phyloP scores from a whole-genome alignment of 1,140 invertebrate genomes.

The Papilio glaucus region DNA sequence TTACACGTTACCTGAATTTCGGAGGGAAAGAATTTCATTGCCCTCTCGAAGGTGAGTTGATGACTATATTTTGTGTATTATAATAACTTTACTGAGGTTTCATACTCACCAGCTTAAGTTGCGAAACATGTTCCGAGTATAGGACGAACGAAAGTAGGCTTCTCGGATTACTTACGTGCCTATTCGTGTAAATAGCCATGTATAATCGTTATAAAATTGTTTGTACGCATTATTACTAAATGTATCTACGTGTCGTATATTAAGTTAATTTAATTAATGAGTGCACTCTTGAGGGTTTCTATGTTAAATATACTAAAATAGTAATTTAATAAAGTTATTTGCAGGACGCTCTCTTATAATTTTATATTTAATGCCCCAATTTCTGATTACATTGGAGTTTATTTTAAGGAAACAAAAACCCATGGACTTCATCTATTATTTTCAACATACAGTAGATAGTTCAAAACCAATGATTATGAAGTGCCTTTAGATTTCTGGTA shows the following conservation, averaged over 20 bases:
- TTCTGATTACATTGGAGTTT: no score
- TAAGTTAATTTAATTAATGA: constrained; percentile 19
- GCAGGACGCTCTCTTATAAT: no score
- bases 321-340: not conserved
- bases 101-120: not conserved
- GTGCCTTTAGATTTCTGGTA: no score
- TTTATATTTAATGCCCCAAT: no score
- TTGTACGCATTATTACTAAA: not conserved
- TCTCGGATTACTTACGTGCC: constrained; percentile 11
- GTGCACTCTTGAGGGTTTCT: not conserved
- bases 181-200: not conserved
- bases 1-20: constrained; percentile 6
- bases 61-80: not conserved
- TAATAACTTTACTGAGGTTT: not conserved
- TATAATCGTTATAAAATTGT: constrained; percentile 1
- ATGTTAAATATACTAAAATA: not conserved
- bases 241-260: not conserved
- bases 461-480: no score
- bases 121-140: not conserved
- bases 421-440: no score
- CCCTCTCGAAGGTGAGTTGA: constrained; percentile 24
- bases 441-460: no score
- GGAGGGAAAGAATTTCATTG: constrained; percentile 12
- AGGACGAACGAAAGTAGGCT: constrained; percentile 1
- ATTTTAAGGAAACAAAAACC: no score